phyloP scores from a whole-genome alignment of 2,888 invertebrate species.

The Bellardia bayeri region DNA sequence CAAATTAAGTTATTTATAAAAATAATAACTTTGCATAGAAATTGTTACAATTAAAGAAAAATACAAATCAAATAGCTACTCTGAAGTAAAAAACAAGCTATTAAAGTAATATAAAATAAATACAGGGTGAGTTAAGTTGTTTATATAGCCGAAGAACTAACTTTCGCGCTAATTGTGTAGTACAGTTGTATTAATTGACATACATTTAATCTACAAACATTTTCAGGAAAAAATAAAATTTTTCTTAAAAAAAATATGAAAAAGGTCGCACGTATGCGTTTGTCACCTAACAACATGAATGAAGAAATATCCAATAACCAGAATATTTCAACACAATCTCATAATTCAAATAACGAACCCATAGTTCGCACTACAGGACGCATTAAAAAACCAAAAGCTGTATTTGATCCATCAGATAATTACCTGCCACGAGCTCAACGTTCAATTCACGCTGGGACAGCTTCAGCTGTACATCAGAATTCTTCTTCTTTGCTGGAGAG shows the following conservation, averaged over 20 bases:
- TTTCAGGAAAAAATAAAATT: background rate
- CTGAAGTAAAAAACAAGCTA: background rate
- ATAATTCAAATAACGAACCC: constrained; percentile 64
- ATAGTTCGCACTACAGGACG: constrained; percentile 82
- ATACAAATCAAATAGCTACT: background rate
- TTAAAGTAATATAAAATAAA: background rate
- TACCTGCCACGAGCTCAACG: constrained; percentile 86
- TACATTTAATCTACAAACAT: background rate
- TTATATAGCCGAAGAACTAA: background rate
- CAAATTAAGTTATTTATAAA: constrained; percentile 44
- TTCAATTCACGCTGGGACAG: constrained; percentile 62
- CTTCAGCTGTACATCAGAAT: constrained; percentile 31
- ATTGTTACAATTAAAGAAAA: background rate
- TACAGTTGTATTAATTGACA: no score
- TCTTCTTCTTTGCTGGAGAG: constrained; percentile 34
- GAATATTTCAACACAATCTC: background rate
- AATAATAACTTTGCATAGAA: background rate
- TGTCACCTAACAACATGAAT: constrained; percentile 53
- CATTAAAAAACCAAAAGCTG: constrained; percentile 91
- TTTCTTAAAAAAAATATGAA: constrained; percentile 65
- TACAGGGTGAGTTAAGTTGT: background rate
- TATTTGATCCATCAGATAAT: constrained; percentile 94
- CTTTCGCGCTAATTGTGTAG: background rate
- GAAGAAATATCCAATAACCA: constrained; percentile 49
- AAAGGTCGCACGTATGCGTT: constrained; percentile 74